Percentiles rank a stretch among this genome's conserved stretches.
Evolutionary conservation across 2,888 invertebrate species (phyloP).

Genomic region (Euplexia lucipara): DNA sequence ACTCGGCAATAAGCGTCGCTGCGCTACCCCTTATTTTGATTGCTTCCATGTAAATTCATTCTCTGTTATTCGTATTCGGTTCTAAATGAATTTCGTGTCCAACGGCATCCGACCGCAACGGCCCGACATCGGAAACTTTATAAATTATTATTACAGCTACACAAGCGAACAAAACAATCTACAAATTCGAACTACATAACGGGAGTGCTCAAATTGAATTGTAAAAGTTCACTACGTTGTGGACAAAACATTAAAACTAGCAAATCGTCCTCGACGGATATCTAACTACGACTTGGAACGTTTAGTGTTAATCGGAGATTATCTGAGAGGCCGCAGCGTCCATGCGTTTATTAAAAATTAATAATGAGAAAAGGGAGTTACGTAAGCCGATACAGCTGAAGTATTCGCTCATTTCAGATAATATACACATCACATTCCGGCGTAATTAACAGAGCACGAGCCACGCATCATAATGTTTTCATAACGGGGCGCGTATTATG

Average conservation of each 20-base stretch:
- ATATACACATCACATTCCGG: slow-evolving; percentile 69
- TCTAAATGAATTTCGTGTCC: slow-evolving; percentile 83
- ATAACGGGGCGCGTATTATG: slow-evolving; percentile 69
- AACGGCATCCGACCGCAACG: slow-evolving; percentile 76
- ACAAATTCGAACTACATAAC: slow-evolving; percentile 79
- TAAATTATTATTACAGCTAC: slow-evolving; percentile 81
- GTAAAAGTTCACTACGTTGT: slow-evolving; percentile 76
- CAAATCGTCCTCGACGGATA: slow-evolving; percentile 50
- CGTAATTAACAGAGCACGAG: slow-evolving; percentile 77
- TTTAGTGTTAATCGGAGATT: slow-evolving; percentile 50
- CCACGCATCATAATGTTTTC: slow-evolving; percentile 79
- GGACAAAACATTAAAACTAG: slow-evolving; percentile 69
- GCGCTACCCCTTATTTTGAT: slow-evolving; percentile 82
- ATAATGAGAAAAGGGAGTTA: slow-evolving; percentile 55
- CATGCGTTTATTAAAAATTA: slow-evolving; percentile 51
- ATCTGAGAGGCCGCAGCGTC: slow-evolving; percentile 28
- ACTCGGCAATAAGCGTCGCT: slow-evolving; percentile 74
- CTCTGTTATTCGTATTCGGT: slow-evolving; percentile 79
- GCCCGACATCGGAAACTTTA: slow-evolving; percentile 80
- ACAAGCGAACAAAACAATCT: slow-evolving; percentile 79
- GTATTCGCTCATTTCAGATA: slow-evolving; percentile 64
- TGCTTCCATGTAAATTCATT: slow-evolving; percentile 84
- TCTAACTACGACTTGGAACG: slow-evolving; percentile 32
- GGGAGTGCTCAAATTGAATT: slow-evolving; percentile 77
- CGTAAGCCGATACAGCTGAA: slow-evolving; percentile 65